Evolutionary conservation across 1,140 invertebrate genomes (phyloP), one percentile per base, ranked within the genome.

Genomic region (Whitmania pigra): DNA sequence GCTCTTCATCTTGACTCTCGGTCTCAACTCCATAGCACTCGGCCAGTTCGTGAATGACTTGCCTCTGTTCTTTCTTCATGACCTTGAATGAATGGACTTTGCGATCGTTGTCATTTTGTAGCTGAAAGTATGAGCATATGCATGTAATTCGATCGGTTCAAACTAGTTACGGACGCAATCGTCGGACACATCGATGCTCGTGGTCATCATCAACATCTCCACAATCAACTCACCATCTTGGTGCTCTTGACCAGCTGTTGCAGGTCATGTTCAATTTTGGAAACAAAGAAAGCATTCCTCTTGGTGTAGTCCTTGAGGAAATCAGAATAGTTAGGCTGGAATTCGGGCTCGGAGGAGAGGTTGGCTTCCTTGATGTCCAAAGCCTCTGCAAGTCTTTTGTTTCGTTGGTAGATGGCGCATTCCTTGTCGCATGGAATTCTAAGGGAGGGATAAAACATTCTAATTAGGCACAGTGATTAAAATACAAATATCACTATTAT

Each of bases 1-100:
- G 94, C 80, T 97, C 93, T 40, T 89, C 87, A 83, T 97, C 94
- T 79, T 94, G 95, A 66, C 92, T 91, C 66, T 91, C 88, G 73
- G 92, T 92, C 78, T 93, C 88, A 77, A 92, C 91, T 3, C 93
- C 92, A 85, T 97, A 98, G 79, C 92, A 90, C 78, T 93, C 90
- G 74, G 92, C 94, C 77, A 93, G 87, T 78, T 97, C 94, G 80
- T 96, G 94, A 13, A 97, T 87, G 76, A 96, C 88, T 77, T 88
- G 86, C 17, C 94, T 85, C 78, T 94, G 93, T 73, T 93, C 90
- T 20, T 90, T 85, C 78, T 93, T 94, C 92, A 96, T 94, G 15
- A 89, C 87, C 15, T 91, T 89, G 80, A 98, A 97, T 0, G 92
- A 90, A 79, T 92, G 89, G 71, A 88, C 89, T 0, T 90, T 85